These are phyloP conservation scores for Acanthaster planci DNA, from an alignment of 35 echinoderm and acorn worm species.

Conservation along the genomic window DNA sequence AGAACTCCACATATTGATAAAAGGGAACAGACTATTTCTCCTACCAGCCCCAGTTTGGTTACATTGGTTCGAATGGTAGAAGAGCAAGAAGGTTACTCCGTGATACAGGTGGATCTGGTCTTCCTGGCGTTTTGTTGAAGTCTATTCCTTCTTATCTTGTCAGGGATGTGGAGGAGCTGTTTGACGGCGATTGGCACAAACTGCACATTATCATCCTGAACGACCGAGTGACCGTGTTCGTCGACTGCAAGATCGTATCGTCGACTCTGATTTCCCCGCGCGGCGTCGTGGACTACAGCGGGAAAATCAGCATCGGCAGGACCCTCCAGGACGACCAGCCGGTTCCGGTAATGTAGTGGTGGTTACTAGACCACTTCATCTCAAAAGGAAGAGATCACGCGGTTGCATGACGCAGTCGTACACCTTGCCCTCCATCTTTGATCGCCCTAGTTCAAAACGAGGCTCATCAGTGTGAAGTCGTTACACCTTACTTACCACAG, in stretches of 20 bases:
- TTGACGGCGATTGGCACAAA: conserved; percentile 41
- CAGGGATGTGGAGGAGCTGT: conserved; percentile 41
- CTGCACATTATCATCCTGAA: conserved; percentile 32
- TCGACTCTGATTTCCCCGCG: conserved; percentile 5
- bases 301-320: conserved; percentile 41
- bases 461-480: neutral
- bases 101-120: neutral
- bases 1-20: too few relatives aligned
- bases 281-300: conserved; percentile 31
- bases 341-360: conserved; percentile 21
- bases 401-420: too few relatives aligned
- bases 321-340: conserved; percentile 23
- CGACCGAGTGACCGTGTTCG: conserved; percentile 38
- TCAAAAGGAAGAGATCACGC: too few relatives aligned
- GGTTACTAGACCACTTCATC: neutral
- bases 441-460: neutral
- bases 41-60: too few relatives aligned
- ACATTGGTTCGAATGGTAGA: too few relatives aligned
- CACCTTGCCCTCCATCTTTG: neutral
- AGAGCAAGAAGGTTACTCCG: too few relatives aligned
- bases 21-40: too few relatives aligned
- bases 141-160: neutral
- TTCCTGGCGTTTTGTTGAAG: neutral
- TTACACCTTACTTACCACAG: neutral
- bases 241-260: conserved; percentile 39